These are phyloP conservation scores for Pseudorectes ferrugineus DNA, from an alignment of 2,113 vertebrate genomes.

Conservation along the genomic window DNA sequence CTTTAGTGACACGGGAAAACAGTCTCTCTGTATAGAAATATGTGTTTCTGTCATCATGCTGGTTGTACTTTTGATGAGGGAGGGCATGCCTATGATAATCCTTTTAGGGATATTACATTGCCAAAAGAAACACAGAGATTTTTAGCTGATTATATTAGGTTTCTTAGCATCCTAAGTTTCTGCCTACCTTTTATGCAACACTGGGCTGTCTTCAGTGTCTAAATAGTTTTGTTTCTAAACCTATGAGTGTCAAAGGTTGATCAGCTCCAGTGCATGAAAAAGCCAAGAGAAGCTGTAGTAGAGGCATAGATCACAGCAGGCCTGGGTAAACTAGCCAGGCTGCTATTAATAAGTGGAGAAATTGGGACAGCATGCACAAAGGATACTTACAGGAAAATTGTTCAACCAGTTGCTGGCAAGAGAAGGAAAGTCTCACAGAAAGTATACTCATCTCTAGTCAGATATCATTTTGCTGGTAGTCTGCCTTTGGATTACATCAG, in stretches of 20 bases:
- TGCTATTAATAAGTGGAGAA: background rate
- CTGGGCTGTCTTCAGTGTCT: background rate
- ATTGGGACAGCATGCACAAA: background rate
- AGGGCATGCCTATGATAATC: background rate
- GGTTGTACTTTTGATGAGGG: background rate
- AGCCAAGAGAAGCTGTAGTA: background rate
- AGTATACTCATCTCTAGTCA: background rate
- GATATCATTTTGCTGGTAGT: background rate
- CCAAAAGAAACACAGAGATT: background rate
- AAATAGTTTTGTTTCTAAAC: constrained; percentile 23
- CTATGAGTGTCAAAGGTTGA: background rate
- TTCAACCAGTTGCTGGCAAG: background rate
- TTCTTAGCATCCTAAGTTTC: background rate
- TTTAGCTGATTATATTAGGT: background rate
- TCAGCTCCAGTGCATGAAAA: background rate
- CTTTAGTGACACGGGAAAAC: background rate
- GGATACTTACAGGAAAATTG: background rate
- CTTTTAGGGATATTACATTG: background rate
- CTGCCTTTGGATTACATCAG: background rate
- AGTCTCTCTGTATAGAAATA: background rate
- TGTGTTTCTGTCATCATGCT: background rate
- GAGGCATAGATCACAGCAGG: background rate
- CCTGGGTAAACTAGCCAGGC: background rate
- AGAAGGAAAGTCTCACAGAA: background rate
- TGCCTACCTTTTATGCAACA: background rate